Percentiles rank a stretch among this genome's conserved stretches.
Evolutionary conservation across 1,140 invertebrate genomes (phyloP).

Genomic region (Latrodectus geometricus): DNA sequence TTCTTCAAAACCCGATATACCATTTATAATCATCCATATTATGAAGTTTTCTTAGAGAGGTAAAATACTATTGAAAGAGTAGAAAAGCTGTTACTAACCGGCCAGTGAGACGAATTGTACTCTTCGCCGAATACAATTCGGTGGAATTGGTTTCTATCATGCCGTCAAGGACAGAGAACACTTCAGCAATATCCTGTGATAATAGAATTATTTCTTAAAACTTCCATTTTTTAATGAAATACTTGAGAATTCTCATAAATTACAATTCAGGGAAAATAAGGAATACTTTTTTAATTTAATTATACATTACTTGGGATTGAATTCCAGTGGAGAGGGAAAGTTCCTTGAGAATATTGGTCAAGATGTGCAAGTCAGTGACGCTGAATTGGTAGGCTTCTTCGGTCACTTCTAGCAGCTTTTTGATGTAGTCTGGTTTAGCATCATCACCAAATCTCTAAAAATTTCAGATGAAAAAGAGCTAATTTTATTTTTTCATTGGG

Average conservation of each 20-base stretch:
- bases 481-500: too few species aligned
- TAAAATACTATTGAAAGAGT: too few species aligned
- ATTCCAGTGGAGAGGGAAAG: not conserved
- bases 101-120: constrained; percentile 25
- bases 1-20: too few species aligned
- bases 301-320: not conserved
- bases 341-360: not conserved
- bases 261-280: not conserved
- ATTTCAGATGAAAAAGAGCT: not conserved
- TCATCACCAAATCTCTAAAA: constrained; percentile 29
- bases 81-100: not conserved
- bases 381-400: not conserved
- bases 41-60: too few species aligned
- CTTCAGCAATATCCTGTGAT: constrained; percentile 12
- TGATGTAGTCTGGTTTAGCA: not conserved
- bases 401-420: not conserved
- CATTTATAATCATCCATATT: too few species aligned
- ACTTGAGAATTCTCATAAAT: too few species aligned
- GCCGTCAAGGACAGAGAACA: constrained; percentile 32
- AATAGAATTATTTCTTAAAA: not conserved
- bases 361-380: constrained; percentile 33
- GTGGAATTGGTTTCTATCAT: not conserved
- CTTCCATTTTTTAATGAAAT: not conserved
- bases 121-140: constrained; percentile 35
- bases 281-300: not conserved